phyloP scores from a whole-genome alignment of 1,140 invertebrate species.

The Hesperophylax magnus region DNA sequence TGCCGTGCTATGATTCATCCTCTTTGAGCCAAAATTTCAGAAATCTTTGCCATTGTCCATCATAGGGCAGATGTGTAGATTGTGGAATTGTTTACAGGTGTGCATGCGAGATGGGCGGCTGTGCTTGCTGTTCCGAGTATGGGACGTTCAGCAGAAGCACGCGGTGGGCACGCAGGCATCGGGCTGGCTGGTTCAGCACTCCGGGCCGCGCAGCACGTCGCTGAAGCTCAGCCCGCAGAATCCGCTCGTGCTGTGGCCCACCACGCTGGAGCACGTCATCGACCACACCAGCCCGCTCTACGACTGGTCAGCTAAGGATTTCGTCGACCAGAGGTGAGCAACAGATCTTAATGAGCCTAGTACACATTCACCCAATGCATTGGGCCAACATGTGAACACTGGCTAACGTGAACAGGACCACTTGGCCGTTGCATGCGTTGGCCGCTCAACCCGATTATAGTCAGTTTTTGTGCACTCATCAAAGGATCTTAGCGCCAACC shows the following conservation, averaged over 20 bases:
- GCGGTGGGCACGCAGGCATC: slow-evolving; percentile 68
- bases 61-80: too few relatives aligned
- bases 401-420: too few relatives aligned
- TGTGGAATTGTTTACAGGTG: slow-evolving; percentile 59
- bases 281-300: slow-evolving; percentile 69
- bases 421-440: too few relatives aligned
- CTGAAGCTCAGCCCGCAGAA: slow-evolving; percentile 54
- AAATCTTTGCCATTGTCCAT: too few relatives aligned
- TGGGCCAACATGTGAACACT: too few relatives aligned
- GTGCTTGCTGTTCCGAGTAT: slow-evolving; percentile 71
- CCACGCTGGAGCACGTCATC: slow-evolving; percentile 71
- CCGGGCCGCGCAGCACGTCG: slow-evolving; percentile 65
- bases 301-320: slow-evolving; percentile 66
- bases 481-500: too few relatives aligned
- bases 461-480: too few relatives aligned
- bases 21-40: too few relatives aligned
- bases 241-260: slow-evolving; percentile 68
- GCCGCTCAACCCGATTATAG: too few relatives aligned
- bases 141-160: slow-evolving; percentile 69
- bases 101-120: slow-evolving; percentile 69
- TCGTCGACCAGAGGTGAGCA: slow-evolving; percentile 63
- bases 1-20: too few relatives aligned
- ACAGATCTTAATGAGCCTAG: too few relatives aligned
- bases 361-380: too few relatives aligned
- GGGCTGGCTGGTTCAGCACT: slow-evolving; percentile 45